phyloP scores from a whole-genome alignment of 2,113 vertebrate genomes.

The Cyprinus carpio region DNA sequence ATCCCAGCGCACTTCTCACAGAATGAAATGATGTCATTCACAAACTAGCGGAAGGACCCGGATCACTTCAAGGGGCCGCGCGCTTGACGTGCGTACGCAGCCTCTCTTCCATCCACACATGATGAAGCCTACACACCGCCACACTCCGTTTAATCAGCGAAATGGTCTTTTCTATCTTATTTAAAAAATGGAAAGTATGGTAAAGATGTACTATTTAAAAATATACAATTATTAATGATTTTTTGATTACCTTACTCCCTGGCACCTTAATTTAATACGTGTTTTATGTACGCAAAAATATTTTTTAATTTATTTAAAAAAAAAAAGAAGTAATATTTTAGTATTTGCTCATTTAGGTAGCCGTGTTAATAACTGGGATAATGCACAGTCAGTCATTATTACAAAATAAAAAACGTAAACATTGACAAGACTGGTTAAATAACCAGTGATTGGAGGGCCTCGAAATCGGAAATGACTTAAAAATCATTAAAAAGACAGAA shows the following conservation, averaged over 20 bases:
- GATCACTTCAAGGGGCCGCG: constrained; percentile 71
- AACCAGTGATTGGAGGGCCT: too few relatives aligned
- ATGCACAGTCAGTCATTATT: too few relatives aligned
- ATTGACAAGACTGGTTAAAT: too few relatives aligned
- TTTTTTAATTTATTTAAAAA: too few relatives aligned
- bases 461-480: too few relatives aligned
- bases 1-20: constrained; percentile 74
- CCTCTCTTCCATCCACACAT: neutral
- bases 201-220: neutral
- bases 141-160: neutral
- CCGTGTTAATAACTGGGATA: too few relatives aligned
- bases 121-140: neutral
- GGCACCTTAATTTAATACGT: too few relatives aligned
- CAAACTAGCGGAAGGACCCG: constrained; percentile 68
- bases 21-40: constrained; percentile 81
- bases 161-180: too few relatives aligned
- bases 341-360: too few relatives aligned
- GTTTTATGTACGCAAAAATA: neutral
- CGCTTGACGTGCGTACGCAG: constrained; percentile 11
- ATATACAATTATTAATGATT: neutral
- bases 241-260: neutral
- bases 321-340: neutral
- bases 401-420: too few relatives aligned
- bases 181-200: too few relatives aligned
- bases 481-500: too few relatives aligned